Evolutionary conservation across 1,140 invertebrate species (phyloP).

Genomic region (Hyles vespertilio): DNA sequence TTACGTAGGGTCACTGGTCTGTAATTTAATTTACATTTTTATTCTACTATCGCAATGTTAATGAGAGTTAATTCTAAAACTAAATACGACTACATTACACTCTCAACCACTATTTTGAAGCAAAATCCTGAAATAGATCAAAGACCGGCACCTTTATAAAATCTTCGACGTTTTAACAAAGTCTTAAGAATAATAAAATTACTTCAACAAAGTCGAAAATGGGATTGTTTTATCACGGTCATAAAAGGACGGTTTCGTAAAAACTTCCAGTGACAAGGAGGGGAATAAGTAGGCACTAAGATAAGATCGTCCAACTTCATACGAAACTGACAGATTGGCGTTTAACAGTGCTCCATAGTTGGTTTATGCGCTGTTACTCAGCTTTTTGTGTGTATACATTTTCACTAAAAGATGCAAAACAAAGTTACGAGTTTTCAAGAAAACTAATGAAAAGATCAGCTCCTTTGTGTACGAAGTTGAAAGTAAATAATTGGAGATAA

Average conservation of each 20-base stretch:
- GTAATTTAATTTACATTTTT: too few species aligned
- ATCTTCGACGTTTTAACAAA: constrained; percentile 10
- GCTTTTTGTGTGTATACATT: constrained; percentile 14
- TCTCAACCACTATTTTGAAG: too few species aligned
- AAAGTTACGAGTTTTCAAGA: constrained; percentile 16
- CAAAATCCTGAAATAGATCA: too few species aligned
- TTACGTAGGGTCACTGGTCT: too few species aligned
- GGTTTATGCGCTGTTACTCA: constrained; percentile 9
- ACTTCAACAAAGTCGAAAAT: constrained; percentile 19
- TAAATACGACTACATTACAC: too few species aligned
- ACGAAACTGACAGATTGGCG: constrained; percentile 14
- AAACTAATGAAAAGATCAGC: too few species aligned
- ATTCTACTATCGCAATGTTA: too few species aligned
- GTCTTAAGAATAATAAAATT: constrained; percentile 15
- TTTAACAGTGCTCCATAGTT: neutral
- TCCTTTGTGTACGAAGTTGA: too few species aligned
- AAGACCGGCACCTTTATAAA: too few species aligned
- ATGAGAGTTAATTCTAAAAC: too few species aligned
- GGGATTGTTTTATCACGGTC: constrained; percentile 19
- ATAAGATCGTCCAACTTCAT: constrained; percentile 12
- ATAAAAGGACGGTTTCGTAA: constrained; percentile 17
- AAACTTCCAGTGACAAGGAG: constrained; percentile 18
- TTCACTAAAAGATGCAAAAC: constrained; percentile 13
- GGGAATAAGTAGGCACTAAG: constrained; percentile 10
- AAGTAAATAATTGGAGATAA: constrained; percentile 6